Base-by-base conservation (phyloP, 1,140 invertebrate genomes). In the Drosophila kikkawai region DNA sequence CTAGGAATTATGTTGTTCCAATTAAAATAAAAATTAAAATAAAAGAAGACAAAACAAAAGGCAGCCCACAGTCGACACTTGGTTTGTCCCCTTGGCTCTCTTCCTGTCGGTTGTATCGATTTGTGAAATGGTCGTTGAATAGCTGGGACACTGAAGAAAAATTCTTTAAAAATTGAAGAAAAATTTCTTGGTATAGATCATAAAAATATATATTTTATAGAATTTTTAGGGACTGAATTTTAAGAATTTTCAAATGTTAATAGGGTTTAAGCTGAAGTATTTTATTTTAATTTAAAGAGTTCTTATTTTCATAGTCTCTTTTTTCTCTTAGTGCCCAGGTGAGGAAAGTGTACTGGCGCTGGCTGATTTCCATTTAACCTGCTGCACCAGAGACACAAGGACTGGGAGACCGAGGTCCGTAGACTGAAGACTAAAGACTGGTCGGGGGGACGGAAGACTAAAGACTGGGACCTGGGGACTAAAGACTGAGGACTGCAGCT, bases 1-100 rank as follows among this genome's bases (percentile, higher is more conserved):
- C 90, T 91, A 90, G 90, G 90, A 91, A 91, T 91, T 91, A 91
- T 91, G 90, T 91, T 91, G 90, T 91, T 91, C 90, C 90, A 90
- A 91, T 91, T 91, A 91, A 91, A 91, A 91, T 91, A 91, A 91
- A 91, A 90, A 85, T 91, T 91, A 82, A 91, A 86, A 82, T 82
- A 90, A 81, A 91, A 79, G n/a, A 80, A 77, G 61, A 65, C 48
- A 67, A 76, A 66, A 59, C 61, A 55, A 75, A 70, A 59, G 68
- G 63, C 71, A 55, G 42, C 47, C 55, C 65, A 64, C 48, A 59
- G 79, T 80, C 80, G 65, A 90, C 84, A 88, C 84, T 87, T 87
- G 76, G 83, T 36, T 36, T 29, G 36, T 55, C 55, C 61, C 66
- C 22, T 65, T 68, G 51, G 65, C 57, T 67, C 57, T 67, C 22